A percentile compares a stretch with the other conserved stretches of the same genome.
These are phyloP conservation scores for Tenodera sinensis DNA, from an alignment of 2,888 invertebrate species.

Conservation along the genomic window DNA sequence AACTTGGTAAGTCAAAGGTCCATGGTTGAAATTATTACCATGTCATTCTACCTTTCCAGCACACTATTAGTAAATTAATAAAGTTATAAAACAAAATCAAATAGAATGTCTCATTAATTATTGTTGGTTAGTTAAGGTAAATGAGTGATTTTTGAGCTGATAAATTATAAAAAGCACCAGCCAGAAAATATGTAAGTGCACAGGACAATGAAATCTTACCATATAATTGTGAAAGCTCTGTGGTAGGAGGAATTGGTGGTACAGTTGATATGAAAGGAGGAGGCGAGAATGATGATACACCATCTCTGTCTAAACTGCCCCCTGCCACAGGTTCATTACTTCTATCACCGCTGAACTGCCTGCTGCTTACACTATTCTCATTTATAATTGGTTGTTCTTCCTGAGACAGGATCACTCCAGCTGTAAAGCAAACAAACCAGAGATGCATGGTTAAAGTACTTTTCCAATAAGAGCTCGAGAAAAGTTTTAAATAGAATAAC, in stretches of 20 bases:
- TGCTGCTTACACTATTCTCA: constrained; percentile 50
- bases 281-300: constrained; percentile 38
- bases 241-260: constrained; percentile 42
- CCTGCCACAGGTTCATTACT: constrained; percentile 37
- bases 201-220: constrained; percentile 45
- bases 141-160: too few species aligned
- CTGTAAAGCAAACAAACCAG: constrained; percentile 47
- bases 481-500: too few species aligned
- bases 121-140: too few species aligned
- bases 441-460: background rate
- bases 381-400: constrained; percentile 55
- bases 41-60: too few species aligned
- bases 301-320: background rate
- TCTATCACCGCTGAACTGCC: constrained; percentile 52
- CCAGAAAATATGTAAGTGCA: too few species aligned
- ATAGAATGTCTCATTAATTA: too few species aligned
- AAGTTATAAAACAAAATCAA: background rate
- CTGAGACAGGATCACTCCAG: constrained; percentile 64
- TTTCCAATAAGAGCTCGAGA: too few species aligned
- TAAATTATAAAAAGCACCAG: too few species aligned
- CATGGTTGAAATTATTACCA: too few species aligned
- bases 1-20: too few species aligned
- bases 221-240: constrained; percentile 54
- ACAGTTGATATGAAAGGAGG: constrained; percentile 43
- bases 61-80: too few species aligned